Conservation (phyloP, 2,888 invertebrate genomes). For the Hyalella azteca region DNA sequence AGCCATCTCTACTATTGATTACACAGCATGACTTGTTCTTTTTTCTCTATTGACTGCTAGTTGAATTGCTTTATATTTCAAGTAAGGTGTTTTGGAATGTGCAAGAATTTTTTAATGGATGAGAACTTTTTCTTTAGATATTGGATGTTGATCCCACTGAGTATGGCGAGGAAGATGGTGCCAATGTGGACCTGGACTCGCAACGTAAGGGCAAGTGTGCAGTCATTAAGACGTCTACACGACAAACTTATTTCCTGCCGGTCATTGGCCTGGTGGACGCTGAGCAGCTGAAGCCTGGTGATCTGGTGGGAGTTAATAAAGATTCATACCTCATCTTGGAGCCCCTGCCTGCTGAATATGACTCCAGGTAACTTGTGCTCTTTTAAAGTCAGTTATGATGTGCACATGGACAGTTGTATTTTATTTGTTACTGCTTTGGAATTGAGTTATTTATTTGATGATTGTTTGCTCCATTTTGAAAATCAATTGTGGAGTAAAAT, state of each 20-base stretch:
- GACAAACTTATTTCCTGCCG: slow-evolving; percentile 90
- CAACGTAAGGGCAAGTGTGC: slow-evolving; percentile 99
- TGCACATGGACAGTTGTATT: no score
- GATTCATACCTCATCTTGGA: slow-evolving; percentile 98
- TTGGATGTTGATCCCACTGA: slow-evolving; percentile 98
- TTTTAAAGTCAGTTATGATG: no score
- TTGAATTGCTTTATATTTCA: slow-evolving; percentile 4
- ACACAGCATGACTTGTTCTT: no score
- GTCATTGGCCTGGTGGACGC: slow-evolving; percentile 98
- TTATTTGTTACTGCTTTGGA: no score
- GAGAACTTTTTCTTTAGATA: slow-evolving; percentile 70
- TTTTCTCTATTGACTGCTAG: slow-evolving; percentile 10
- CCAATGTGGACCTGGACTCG: slow-evolving; percentile 97
- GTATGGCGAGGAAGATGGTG: slow-evolving; percentile 94
- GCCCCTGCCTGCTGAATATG: slow-evolving; percentile 95
- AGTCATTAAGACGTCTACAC: slow-evolving; percentile 98
- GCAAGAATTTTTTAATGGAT: no score
- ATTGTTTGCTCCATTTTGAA: no score
- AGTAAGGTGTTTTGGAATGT: not conserved
- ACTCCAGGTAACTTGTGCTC: slow-evolving; percentile 75
- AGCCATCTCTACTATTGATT: no score
- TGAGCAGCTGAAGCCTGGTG: slow-evolving; percentile 96
- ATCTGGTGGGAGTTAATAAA: slow-evolving; percentile 91
- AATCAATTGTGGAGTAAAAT: no score
- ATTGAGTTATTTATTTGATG: no score